Percentiles rank a stretch among this genome's conserved stretches.
These are phyloP conservation scores for Plotosus lineatus DNA, from an alignment of 2,113 vertebrate genomes.

Conservation along the genomic window DNA sequence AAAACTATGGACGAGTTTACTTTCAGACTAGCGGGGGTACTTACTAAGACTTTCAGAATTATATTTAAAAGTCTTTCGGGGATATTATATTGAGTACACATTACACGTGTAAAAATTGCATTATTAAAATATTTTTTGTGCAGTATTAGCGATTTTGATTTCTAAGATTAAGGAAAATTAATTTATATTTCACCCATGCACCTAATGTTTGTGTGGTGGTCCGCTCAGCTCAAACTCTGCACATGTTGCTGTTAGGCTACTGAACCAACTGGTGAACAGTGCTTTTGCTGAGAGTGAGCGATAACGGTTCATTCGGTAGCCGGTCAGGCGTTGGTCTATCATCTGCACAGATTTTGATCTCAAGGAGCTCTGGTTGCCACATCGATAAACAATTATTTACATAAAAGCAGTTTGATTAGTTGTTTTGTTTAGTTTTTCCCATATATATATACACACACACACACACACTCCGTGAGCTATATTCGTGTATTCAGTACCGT, in stretches of 20 bases:
- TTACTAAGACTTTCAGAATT: too few relatives aligned
- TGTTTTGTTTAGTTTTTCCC: slow-evolving; percentile 52
- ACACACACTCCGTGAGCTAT: slow-evolving; percentile 55
- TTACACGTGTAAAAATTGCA: neutral
- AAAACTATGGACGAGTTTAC: slow-evolving; percentile 39
- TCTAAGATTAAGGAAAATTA: neutral
- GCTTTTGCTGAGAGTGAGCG: slow-evolving; percentile 55
- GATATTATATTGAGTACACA: neutral
- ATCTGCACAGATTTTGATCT: slow-evolving; percentile 57
- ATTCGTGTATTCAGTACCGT: slow-evolving; percentile 69
- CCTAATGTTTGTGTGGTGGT: slow-evolving; percentile 19
- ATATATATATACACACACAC: too few relatives aligned
- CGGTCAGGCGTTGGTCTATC: slow-evolving; percentile 68
- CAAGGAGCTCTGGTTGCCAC: slow-evolving; percentile 67
- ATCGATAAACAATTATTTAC: slow-evolving; percentile 57
- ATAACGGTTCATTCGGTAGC: slow-evolving; percentile 63
- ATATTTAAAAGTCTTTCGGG: neutral
- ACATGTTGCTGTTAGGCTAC: slow-evolving; percentile 79
- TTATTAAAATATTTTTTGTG: rapidly evolving
- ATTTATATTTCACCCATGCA: neutral
- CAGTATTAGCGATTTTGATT: neutral
- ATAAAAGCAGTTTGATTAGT: slow-evolving; percentile 51
- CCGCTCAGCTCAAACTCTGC: slow-evolving; percentile 64
- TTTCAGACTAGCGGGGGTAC: slow-evolving; percentile 13
- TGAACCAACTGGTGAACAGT: slow-evolving; percentile 66